Evolutionary conservation across 2,888 invertebrate genomes (phyloP), one percentile per base, ranked within the genome.

Genomic region (Acanthosoma haemorrhoidale): DNA sequence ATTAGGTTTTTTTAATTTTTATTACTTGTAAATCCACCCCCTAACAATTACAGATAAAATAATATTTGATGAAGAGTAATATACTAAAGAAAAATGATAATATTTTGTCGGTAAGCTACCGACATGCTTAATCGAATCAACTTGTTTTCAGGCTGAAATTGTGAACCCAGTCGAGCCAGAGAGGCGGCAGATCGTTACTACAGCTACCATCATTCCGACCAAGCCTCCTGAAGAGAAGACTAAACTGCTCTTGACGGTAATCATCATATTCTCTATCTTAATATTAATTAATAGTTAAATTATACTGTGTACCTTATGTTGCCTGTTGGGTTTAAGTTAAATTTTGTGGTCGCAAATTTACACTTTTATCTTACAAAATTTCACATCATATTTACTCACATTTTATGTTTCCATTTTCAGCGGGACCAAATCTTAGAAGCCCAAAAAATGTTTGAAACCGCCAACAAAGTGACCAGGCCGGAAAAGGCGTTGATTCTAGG

Each of bases 401-500:
- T 36, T 68, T 58, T 57, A 13, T 34, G 68, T 58, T 73, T 70
- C 70, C 73, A 63, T 63, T 84, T 84, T 11, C 83, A 96, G 94
- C 88, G 91, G 78, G 96, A 96, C 80, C 94, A 96, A 86, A 95
- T 96, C 88, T 83, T 92, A 79, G 94, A 96, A 80, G 97, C 96
- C 1, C 96, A 96, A 80, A 96, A 97, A 79, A 96, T 98, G 93
- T 97, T 98, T 84, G 85, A 91, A 69, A 93, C 91, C 73, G 96
- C 97, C 39, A 97, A 97, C 80, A 91, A 93, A 78, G 96, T 98
- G 67, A 96, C 96, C 3, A 83, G 96, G 75, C 95, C 96, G 0
- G 97, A 98, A 80, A 98, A 98, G 79, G 96, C 96, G 68, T 89
- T 98, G 66, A 98, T 98, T 79, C 85, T 98, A 34, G 96, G 96